Evolutionary conservation across 1,140 invertebrate species (phyloP).

Genomic region (Drosophila lowei): DNA sequence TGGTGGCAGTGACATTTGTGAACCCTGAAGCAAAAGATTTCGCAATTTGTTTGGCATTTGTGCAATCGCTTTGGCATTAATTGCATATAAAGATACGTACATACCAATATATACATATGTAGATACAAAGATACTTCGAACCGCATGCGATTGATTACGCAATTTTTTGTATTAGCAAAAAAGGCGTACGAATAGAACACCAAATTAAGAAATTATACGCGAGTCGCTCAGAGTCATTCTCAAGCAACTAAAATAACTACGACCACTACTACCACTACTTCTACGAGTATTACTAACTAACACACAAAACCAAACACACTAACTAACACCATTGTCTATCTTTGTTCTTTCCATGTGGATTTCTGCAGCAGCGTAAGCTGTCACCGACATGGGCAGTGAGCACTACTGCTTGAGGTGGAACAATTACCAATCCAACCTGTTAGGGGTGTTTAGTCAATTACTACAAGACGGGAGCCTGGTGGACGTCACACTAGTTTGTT

Average conservation of each 20-base stretch:
- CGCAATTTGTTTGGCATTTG: constrained; percentile 53
- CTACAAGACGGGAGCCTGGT: constrained; percentile 96
- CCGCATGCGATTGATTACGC: constrained; percentile 47
- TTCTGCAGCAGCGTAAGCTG: constrained; percentile 91
- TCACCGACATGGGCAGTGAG: constrained; percentile 97
- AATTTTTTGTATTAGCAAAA: constrained; percentile 57
- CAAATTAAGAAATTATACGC: constrained; percentile 54
- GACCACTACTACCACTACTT: no score
- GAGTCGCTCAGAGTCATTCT: constrained; percentile 2
- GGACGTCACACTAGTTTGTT: constrained; percentile 97
- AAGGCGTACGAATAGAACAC: constrained; percentile 12
- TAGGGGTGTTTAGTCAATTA: constrained; percentile 97
- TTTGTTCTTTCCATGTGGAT: constrained; percentile 5
- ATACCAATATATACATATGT: constrained; percentile 22
- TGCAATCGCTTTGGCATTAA: constrained; percentile 58
- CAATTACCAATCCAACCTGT: constrained; percentile 97
- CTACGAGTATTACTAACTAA: constrained; percentile 2
- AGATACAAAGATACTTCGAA: constrained; percentile 4
- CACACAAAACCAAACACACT: neutral
- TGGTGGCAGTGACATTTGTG: constrained; percentile 63
- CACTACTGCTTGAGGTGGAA: constrained; percentile 98
- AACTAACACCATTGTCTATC: constrained; percentile 2
- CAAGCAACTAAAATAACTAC: neutral
- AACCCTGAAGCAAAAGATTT: constrained; percentile 63
- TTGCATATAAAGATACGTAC: constrained; percentile 38